phyloP scores from a whole-genome alignment of 2,113 vertebrate genomes.

The Suncus etruscus region DNA sequence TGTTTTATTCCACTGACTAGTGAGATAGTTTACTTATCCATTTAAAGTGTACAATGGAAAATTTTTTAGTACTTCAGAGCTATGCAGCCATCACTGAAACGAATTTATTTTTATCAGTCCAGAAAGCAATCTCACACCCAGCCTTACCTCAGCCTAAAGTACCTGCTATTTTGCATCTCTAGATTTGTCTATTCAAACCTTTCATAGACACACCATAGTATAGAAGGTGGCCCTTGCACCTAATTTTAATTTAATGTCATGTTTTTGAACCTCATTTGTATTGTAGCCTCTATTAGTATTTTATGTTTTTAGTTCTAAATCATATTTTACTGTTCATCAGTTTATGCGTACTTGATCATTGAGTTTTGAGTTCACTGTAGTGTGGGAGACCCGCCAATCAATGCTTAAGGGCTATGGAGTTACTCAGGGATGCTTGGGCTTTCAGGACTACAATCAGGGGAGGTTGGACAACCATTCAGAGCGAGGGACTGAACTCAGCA shows the following conservation, averaged over 20 bases:
- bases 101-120: constrained; percentile 15
- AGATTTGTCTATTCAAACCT: background rate
- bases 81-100: background rate
- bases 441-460: too few species aligned
- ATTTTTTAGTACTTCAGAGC: background rate
- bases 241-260: background rate
- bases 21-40: too few species aligned
- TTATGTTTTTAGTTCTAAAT: background rate
- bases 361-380: too few species aligned
- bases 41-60: background rate
- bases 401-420: too few species aligned
- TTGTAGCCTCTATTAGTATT: too few species aligned
- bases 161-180: background rate
- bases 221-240: background rate
- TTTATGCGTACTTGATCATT: background rate
- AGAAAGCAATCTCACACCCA: background rate
- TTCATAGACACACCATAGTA: background rate
- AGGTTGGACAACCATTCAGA: too few species aligned
- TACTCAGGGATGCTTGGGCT: too few species aligned
- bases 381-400: too few species aligned
- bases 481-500: too few species aligned
- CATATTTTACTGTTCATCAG: background rate
- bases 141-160: background rate
- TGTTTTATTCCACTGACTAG: too few species aligned
- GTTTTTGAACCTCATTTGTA: too few species aligned